Evolutionary conservation across 1,140 invertebrate genomes (phyloP).

Genomic region (Ephestia elutella): DNA sequence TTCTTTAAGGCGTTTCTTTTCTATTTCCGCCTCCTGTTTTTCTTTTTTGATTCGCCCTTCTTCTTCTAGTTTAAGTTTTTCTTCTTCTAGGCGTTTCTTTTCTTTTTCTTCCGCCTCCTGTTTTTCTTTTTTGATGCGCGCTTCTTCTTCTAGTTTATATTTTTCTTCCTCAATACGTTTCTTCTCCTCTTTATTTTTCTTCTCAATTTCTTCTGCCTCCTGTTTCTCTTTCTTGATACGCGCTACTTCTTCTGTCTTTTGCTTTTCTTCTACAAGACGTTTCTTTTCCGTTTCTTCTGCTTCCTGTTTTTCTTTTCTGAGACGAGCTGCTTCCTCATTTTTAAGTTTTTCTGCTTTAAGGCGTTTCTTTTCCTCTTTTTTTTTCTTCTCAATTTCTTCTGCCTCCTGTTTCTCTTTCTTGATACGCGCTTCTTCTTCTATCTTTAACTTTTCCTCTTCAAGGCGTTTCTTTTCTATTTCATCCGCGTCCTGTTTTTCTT

Average conservation of each 20-base stretch:
- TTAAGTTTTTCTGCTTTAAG: conserved; percentile 14
- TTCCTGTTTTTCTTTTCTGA: conserved; percentile 14
- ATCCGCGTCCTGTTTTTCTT: conserved; percentile 29
- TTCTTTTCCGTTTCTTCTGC: too few species aligned
- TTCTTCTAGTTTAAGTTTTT: conserved; percentile 19
- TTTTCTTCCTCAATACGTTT: conserved; percentile 7
- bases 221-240: neutral
- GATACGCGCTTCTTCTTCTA: conserved; percentile 8
- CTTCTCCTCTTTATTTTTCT: conserved; percentile 3
- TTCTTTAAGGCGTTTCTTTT: neutral
- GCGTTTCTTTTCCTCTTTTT: neutral
- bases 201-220: neutral
- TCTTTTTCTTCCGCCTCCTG: conserved; percentile 5
- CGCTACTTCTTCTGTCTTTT: neutral
- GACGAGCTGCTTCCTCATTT: conserved; percentile 19
- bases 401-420: conserved; percentile 17
- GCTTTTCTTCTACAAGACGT: too few species aligned
- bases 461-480: conserved; percentile 17
- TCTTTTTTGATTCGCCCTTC: conserved; percentile 21
- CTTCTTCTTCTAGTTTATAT: conserved; percentile 17
- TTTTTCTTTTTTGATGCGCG: conserved; percentile 21
- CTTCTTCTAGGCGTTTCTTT: conserved; percentile 19
- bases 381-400: conserved; percentile 16
- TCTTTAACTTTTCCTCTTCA: conserved; percentile 16
- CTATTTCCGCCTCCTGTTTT: conserved; percentile 15